phyloP scores from a whole-genome alignment of 2,113 vertebrate species.

The Cathartes aura region DNA sequence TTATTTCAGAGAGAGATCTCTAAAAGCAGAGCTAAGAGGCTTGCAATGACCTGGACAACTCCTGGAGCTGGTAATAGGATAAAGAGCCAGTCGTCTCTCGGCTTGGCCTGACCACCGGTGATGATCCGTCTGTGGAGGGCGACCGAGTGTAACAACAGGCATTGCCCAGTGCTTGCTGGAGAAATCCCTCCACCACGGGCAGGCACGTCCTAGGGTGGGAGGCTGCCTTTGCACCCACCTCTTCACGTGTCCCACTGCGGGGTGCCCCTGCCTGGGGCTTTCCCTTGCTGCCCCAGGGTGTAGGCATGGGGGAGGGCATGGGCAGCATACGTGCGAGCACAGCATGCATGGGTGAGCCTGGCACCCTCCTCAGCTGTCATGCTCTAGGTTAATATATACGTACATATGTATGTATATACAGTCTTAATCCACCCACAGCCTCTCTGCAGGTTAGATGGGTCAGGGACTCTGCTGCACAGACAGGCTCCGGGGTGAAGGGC shows the following conservation, averaged over 20 bases:
- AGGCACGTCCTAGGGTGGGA: background rate
- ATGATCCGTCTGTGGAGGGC: background rate
- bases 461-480: background rate
- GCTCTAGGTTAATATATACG: background rate
- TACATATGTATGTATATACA: background rate
- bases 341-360: background rate
- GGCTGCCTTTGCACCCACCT: background rate
- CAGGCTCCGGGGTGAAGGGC: background rate
- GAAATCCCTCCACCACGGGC: background rate
- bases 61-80: background rate
- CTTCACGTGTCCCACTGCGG: accelerated
- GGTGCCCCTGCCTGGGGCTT: background rate
- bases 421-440: background rate
- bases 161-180: background rate
- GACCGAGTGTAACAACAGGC: background rate
- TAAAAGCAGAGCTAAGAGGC: background rate
- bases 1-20: background rate
- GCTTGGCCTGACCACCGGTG: background rate
- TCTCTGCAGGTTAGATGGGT: background rate
- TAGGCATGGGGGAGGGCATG: background rate
- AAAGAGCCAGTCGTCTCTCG: background rate
- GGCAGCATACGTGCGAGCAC: background rate
- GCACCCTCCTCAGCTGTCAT: background rate
- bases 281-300: background rate
- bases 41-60: background rate